Conservation (phyloP, 2,113 vertebrate genomes). For the Myanophis thanlyinensis region DNA sequence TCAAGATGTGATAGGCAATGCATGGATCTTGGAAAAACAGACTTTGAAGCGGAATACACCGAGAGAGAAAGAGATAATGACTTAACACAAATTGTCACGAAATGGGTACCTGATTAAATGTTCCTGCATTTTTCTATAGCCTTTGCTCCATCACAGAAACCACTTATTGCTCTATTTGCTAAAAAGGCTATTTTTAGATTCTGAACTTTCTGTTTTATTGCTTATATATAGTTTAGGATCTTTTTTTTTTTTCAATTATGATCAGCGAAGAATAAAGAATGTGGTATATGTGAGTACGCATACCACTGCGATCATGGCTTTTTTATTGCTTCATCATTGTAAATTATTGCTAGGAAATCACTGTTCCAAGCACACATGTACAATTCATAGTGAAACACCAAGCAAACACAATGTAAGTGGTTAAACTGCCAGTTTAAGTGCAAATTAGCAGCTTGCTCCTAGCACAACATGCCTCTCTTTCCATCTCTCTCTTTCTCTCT, state of each 20-base stretch:
- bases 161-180: constrained; percentile 42
- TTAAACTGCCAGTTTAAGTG: background rate
- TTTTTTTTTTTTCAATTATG: constrained; percentile 33
- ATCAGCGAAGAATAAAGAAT: background rate
- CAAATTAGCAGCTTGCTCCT: constrained; percentile 2
- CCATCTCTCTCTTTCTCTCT: too few relatives aligned
- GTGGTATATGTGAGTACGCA: constrained; percentile 2
- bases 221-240: constrained; percentile 40
- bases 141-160: constrained; percentile 28
- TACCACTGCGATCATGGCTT: constrained; percentile 50
- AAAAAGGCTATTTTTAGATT: constrained; percentile 26
- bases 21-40: background rate
- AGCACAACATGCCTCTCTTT: background rate
- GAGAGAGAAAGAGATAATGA: constrained; percentile 29
- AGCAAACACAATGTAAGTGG: constrained; percentile 28
- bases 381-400: constrained; percentile 23
- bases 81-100: constrained; percentile 30
- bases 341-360: constrained; percentile 67
- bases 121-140: background rate
- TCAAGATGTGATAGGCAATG: background rate
- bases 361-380: constrained; percentile 30
- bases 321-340: constrained; percentile 67
- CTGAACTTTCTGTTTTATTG: constrained; percentile 50
- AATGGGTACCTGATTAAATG: constrained; percentile 33
- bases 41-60: background rate